A percentile compares a stretch with the other conserved stretches of the same genome.
Evolutionary conservation across 53 echinoderm and acorn worm genomes (phyloP).

Genomic region (Apostichopus leukothele): DNA sequence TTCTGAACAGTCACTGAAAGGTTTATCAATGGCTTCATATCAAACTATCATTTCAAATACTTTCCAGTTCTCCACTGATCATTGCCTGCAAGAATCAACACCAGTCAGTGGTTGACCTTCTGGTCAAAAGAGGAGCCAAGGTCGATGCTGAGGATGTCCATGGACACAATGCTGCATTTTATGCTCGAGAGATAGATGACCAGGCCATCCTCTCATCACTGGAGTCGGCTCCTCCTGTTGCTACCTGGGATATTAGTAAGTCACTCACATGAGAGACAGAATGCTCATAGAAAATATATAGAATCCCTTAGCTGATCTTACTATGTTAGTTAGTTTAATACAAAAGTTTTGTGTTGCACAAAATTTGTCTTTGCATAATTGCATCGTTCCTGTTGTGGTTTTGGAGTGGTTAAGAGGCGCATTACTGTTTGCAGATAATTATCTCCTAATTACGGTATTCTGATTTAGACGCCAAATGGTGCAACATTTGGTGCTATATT

Average conservation of each 20-base stretch:
- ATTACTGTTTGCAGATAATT: no score
- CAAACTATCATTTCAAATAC: neutral
- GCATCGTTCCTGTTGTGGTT: no score
- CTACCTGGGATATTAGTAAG: conserved; percentile 98
- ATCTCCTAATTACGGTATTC: no score
- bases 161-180: conserved; percentile 77
- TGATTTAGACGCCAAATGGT: no score
- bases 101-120: conserved; percentile 77
- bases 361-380: no score
- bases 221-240: conserved; percentile 87
- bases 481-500: no score
- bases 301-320: no score
- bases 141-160: conserved; percentile 73
- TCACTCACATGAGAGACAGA: neutral
- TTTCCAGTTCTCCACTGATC: conserved; percentile 62
- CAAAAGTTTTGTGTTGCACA: no score
- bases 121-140: conserved; percentile 83
- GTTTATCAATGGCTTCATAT: no score
- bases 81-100: conserved; percentile 81
- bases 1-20: no score
- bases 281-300: neutral
- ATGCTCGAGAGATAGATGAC: conserved; percentile 65
- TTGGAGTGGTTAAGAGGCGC: no score
- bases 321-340: no score
- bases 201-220: conserved; percentile 65